Evolutionary conservation across 2,113 vertebrate genomes (phyloP).

Genomic region (Epinephelus cyanopodus): DNA sequence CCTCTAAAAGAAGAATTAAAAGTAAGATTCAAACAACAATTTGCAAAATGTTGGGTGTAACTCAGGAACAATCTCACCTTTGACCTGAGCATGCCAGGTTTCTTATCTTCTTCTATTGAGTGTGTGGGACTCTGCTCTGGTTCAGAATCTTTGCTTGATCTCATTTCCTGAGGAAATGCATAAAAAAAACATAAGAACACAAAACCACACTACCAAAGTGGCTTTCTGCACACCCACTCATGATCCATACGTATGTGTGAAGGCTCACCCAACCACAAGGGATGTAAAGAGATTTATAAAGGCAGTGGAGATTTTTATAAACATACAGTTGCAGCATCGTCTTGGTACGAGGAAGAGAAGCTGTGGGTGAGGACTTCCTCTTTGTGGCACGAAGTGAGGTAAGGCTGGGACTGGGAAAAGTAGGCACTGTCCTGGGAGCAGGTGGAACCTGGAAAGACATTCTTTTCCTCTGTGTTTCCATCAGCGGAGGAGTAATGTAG

Average conservation of each 20-base stretch:
- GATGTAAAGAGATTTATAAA: not conserved
- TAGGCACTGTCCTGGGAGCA: slow-evolving; percentile 80
- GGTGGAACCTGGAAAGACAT: slow-evolving; percentile 57
- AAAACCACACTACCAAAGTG: not conserved
- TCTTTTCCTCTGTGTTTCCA: slow-evolving; percentile 2
- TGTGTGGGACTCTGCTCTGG: slow-evolving; percentile 14
- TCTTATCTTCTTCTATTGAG: slow-evolving; percentile 35
- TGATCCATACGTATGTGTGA: not conserved
- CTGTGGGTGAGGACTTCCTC: slow-evolving; percentile 36
- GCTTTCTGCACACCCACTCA: not conserved
- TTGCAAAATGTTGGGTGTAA: too few species aligned
- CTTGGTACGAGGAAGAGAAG: not conserved
- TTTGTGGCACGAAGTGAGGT: slow-evolving; percentile 1
- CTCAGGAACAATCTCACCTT: slow-evolving; percentile 65
- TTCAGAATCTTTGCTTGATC: slow-evolving; percentile 41
- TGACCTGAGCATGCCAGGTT: slow-evolving; percentile 24
- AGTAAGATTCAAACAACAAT: not conserved
- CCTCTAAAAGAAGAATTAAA: not conserved
- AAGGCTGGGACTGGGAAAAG: slow-evolving; percentile 79
- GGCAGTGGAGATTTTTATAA: not conserved
- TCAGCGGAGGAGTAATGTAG: not conserved
- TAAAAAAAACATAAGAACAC: not conserved
- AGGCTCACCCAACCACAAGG: not conserved
- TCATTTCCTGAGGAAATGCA: slow-evolving; percentile 54
- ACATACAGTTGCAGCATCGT: slow-evolving; percentile 58